Conservation (phyloP, 2,113 vertebrate genomes). For the Camelus bactrianus region DNA sequence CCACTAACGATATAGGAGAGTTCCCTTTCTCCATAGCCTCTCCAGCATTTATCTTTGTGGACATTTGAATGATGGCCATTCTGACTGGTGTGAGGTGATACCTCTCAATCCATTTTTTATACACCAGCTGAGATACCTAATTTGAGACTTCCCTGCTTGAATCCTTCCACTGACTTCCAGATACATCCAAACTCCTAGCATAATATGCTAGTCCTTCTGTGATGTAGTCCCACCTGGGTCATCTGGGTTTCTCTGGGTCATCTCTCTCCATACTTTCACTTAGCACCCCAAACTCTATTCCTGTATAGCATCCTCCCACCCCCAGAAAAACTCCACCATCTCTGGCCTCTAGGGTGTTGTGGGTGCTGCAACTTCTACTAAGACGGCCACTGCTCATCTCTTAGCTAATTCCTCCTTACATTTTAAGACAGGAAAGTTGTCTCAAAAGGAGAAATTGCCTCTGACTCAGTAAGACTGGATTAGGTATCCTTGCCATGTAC, state of each 20-base stretch:
- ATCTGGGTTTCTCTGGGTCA: not conserved
- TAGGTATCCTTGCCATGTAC: not conserved
- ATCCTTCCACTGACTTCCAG: not conserved
- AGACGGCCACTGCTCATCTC: not conserved
- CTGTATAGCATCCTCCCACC: not conserved
- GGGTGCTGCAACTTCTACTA: not conserved
- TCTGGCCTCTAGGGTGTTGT: not conserved
- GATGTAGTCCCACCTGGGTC: not conserved
- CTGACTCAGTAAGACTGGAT: not conserved
- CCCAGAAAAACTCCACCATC: not conserved
- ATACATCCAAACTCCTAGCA: not conserved
- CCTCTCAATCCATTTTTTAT: not conserved
- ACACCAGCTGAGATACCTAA: not conserved
- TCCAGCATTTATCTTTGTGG: too few species aligned
- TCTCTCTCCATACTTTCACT: not conserved
- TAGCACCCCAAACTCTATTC: not conserved
- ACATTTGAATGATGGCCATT: too few species aligned
- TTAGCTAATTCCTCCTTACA: not conserved
- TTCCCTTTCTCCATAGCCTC: too few species aligned
- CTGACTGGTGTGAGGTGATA: too few species aligned
- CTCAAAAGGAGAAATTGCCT: not conserved
- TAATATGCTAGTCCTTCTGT: not conserved
- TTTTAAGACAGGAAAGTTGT: constrained; percentile 41
- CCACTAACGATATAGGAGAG: too few species aligned
- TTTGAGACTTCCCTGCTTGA: not conserved